Percentiles rank a stretch among this genome's conserved stretches.
phyloP scores from a whole-genome alignment of 2,113 vertebrate species.

The zebrafish (Danio rerio) region GRCz12tu NC_133178.1:2472501-2473000 shows the following conservation, averaged over 20 bases:
- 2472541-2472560: too few relatives aligned
- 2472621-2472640: neutral
- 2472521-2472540: too few relatives aligned
- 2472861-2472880: neutral
- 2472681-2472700: conserved; percentile 24
- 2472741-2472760: conserved; percentile 74
- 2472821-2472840: conserved; percentile 16
- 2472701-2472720: conserved; percentile 61
- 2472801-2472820: neutral
- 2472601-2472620: neutral
- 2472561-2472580: too few relatives aligned
- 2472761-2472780: conserved; percentile 43
- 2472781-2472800: conserved; percentile 5
- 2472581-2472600: neutral
- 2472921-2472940: too few relatives aligned
- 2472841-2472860: neutral
- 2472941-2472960: too few relatives aligned
- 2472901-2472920: too few relatives aligned
- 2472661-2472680: neutral
- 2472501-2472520: too few relatives aligned
- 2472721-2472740: conserved; percentile 66
- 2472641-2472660: neutral
- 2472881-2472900: conserved; percentile 21
- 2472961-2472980: too few relatives aligned
- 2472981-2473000: too few relatives aligned